Percentiles rank a stretch among this genome's conserved stretches.
Conservation (phyloP, 1,140 invertebrate species). For the Drosophila santomea region DNA sequence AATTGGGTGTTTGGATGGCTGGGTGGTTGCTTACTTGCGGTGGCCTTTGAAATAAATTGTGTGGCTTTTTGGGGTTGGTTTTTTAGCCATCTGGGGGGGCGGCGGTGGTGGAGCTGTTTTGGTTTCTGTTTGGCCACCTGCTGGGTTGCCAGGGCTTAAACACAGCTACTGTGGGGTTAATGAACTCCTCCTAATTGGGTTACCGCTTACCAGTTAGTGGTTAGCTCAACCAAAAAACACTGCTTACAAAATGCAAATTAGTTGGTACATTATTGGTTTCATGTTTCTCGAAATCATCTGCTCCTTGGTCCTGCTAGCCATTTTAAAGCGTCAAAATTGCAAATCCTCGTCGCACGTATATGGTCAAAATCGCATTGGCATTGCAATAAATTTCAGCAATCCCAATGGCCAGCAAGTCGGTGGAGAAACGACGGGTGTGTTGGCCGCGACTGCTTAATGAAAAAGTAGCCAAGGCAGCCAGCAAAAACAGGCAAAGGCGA, state of each 20-base stretch:
- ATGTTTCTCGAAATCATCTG: conserved; percentile 7
- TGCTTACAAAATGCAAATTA: conserved; percentile 39
- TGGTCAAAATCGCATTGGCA: conserved; percentile 62
- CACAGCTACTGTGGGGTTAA: conserved; percentile 43
- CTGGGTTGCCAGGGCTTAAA: conserved; percentile 48
- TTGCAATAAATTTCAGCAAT: conserved; percentile 63
- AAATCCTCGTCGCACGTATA: conserved; percentile 62
- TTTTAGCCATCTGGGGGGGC: conserved; percentile 8
- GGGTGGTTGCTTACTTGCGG: conserved; percentile 28
- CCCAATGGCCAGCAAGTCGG: conserved; percentile 21
- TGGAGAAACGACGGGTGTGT: conserved; percentile 39
- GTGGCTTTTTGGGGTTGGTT: conserved; percentile 42
- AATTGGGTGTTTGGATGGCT: background rate
- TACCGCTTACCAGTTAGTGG: conserved; percentile 22
- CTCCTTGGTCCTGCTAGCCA: conserved; percentile 3
- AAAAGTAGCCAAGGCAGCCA: conserved; percentile 36
- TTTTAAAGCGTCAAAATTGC: conserved; percentile 66
- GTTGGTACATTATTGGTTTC: conserved; percentile 39
- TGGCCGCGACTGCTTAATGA: conserved; percentile 41
- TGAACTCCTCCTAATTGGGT: conserved; percentile 54
- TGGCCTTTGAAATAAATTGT: conserved; percentile 54
- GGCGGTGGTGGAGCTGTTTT: background rate
- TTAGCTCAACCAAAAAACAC: conserved; percentile 31
- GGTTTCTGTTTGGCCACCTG: conserved; percentile 42
- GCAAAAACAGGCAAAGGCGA: conserved; percentile 35